Conservation (phyloP, 1,140 invertebrate genomes). For the Maniola jurtina region DNA sequence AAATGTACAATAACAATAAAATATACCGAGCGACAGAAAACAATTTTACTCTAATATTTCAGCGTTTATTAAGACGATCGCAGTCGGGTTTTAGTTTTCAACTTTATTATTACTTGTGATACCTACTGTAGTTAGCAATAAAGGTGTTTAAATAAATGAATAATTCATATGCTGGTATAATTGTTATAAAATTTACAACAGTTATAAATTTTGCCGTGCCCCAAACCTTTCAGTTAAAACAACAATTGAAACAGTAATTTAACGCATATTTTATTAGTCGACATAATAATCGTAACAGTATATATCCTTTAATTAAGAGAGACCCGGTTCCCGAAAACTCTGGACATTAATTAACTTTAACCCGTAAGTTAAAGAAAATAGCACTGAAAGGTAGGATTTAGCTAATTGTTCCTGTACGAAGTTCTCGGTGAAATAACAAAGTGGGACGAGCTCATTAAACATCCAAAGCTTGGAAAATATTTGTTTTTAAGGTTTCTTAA, state of each 20-base stretch:
- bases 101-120: too few species aligned
- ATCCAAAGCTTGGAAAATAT: neutral
- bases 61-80: too few species aligned
- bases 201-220: too few species aligned
- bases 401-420: neutral
- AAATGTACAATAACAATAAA: too few species aligned
- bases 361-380: slow-evolving; percentile 13
- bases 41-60: too few species aligned
- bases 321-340: neutral
- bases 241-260: neutral
- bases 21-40: too few species aligned
- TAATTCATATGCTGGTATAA: too few species aligned
- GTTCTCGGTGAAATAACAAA: neutral
- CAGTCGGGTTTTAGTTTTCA: too few species aligned
- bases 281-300: slow-evolving; percentile 6
- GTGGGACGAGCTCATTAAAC: neutral
- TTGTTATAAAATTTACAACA: too few species aligned
- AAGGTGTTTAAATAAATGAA: too few species aligned
- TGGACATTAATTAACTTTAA: slow-evolving; percentile 6
- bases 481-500: neutral
- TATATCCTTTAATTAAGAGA: slow-evolving; percentile 12
- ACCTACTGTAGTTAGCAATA: too few species aligned
- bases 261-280: neutral
- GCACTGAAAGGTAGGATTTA: slow-evolving; percentile 8
- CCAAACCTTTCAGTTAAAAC: too few species aligned